Evolutionary conservation across 1,140 invertebrate species (phyloP), one percentile per base, ranked within the genome.

Genomic region (Carposina sasakii): DNA sequence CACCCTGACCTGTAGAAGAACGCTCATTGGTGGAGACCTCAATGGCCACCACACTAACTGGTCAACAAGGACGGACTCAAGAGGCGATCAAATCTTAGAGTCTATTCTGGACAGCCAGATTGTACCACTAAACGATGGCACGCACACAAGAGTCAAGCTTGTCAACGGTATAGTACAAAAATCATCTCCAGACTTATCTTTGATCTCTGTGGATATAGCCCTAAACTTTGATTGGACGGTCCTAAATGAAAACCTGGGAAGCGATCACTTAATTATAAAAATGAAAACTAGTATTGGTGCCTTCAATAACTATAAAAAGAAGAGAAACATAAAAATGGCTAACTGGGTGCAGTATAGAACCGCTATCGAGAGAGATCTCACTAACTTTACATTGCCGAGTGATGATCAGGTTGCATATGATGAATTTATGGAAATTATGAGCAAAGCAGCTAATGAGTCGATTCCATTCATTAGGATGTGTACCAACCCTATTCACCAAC

Each of bases 391-490:
- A 20, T 8, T 17, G 17, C 8, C 28, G 4, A n/a, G 1, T 10
- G 41, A 58, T 17, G 12, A 51, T 5, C 58, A 65, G 20, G 13
- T 31, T 24, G 31, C 20, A 0, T 61, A 64, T 26, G 39, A 64
- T 22, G 1, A 12, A 1, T 54, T 64, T 48, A 13, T 58, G n/a
- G n/a, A 50, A n/a, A 28, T 17, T 10, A 43, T 65, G 16, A 52
- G 61, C 19, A 20, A 23, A 19, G 40, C 56, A 9, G 62, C 48
- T n/a, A 19, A 57, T n/a, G 2, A 13, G 13, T 20, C 31, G 15
- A 65, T 65, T n/a, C 62, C 58, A 8, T 30, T 22, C n/a, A 33
- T 43, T 39, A 65, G 52, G 17, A 21, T 41, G 21, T 40, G 47
- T 33, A 8, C 3, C 2, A 45, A 52, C 13, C 49, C 49, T 2